These are phyloP conservation scores for Pachymerium ferrugineum DNA, from an alignment of 2,888 invertebrate species.

Conservation along the genomic window DNA sequence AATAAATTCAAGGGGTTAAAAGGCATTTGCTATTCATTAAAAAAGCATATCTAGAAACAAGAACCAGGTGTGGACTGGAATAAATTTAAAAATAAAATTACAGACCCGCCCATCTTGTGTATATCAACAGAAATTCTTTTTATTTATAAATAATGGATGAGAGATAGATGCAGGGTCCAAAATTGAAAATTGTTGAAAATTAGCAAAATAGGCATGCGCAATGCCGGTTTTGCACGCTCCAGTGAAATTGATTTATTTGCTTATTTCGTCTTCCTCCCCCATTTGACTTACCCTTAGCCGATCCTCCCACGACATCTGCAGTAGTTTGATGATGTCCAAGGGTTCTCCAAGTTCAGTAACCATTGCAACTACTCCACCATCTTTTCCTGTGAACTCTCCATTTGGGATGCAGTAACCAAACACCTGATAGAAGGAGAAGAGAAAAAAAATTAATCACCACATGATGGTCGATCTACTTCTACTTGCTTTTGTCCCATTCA, in stretches of 20 bases:
- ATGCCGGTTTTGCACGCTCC: not conserved
- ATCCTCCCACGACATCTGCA: conserved; percentile 52
- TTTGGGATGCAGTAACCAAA: conserved; percentile 49
- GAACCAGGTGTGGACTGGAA: not conserved
- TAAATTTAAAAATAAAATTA: not conserved
- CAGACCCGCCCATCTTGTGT: not conserved
- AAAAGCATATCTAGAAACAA: not conserved
- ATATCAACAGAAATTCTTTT: not conserved
- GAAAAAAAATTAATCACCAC: conserved; percentile 28
- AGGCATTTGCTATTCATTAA: not conserved
- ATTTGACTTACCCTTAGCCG: conserved; percentile 47
- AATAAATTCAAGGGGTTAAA: too few relatives aligned
- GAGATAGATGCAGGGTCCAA: not conserved
- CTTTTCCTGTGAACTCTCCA: conserved; percentile 42
- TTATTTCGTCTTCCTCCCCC: conserved; percentile 9
- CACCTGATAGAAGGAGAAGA: conserved; percentile 43
- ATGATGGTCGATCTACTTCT: not conserved
- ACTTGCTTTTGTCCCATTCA: not conserved
- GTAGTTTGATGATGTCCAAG: conserved; percentile 49
- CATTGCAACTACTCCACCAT: conserved; percentile 43
- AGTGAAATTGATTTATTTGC: conserved; percentile 8
- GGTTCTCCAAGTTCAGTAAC: conserved; percentile 51
- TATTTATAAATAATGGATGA: not conserved
- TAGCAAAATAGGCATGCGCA: not conserved
- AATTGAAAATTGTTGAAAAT: not conserved